phyloP scores from a whole-genome alignment of 2,797 vertebrate species.

The Phataginus tetradactyla region DNA sequence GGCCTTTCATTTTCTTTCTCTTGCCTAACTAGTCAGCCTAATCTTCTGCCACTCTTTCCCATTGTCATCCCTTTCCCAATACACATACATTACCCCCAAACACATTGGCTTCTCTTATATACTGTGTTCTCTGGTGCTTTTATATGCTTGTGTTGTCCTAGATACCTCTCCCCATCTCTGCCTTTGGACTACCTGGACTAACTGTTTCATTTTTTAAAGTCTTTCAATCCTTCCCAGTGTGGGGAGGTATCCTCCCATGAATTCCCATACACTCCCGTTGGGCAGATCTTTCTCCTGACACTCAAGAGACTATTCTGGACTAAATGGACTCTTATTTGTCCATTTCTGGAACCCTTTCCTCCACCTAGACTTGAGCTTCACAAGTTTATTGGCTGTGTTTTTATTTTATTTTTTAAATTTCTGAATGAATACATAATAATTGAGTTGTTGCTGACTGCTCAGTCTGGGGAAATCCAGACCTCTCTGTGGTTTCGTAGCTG shows the following conservation, averaged over 20 bases:
- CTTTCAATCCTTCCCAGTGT: not conserved
- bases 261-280: too few species aligned
- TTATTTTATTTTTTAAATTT: not conserved
- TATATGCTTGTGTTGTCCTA: not conserved
- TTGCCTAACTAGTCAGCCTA: not conserved
- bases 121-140: not conserved
- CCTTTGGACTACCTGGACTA: not conserved
- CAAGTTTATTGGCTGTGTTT: not conserved
- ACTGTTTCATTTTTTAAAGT: not conserved
- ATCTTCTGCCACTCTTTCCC: not conserved
- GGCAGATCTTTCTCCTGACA: not conserved
- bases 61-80: rapidly evolving
- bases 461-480: not conserved
- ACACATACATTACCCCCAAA: not conserved
- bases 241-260: not conserved
- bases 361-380: not conserved
- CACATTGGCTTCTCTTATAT: not conserved
- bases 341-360: not conserved
- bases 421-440: not conserved
- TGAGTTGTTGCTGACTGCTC: not conserved
- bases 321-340: not conserved
- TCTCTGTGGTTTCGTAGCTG: not conserved
- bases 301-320: not conserved
- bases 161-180: not conserved
- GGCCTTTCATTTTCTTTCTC: not conserved